Evolutionary conservation across 2,888 invertebrate genomes (phyloP).

Genomic region (Tipula helvola): DNA sequence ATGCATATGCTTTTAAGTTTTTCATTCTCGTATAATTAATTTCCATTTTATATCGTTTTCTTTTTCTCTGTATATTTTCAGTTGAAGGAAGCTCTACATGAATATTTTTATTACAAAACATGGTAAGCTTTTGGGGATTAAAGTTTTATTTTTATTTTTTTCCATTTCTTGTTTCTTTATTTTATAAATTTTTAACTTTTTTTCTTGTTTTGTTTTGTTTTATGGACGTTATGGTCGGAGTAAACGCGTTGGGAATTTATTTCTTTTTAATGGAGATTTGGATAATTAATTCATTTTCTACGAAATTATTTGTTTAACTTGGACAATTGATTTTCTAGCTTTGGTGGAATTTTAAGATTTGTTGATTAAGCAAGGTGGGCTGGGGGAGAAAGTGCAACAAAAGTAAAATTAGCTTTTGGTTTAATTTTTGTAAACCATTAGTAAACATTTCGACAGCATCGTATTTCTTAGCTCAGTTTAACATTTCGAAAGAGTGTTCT

Average conservation of each 20-base stretch:
- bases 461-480: too few relatives aligned
- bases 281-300: background rate
- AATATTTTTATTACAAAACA: constrained; percentile 4
- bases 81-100: background rate
- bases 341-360: background rate
- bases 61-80: background rate
- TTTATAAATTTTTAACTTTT: background rate
- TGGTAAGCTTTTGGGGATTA: background rate
- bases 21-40: background rate
- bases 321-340: background rate
- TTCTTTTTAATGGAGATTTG: background rate
- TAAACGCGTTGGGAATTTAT: background rate
- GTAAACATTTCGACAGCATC: too few relatives aligned
- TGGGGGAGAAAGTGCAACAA: too few relatives aligned
- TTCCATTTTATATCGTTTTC: background rate
- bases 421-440: too few relatives aligned
- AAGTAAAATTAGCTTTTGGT: too few relatives aligned
- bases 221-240: background rate
- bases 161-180: background rate
- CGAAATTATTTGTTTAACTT: background rate
- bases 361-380: too few relatives aligned
- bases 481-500: too few relatives aligned
- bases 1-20: background rate
- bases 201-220: background rate
- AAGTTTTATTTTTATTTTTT: background rate